Evolutionary conservation across 1,140 invertebrate species (phyloP), one percentile per base, ranked within the genome.

Genomic region (Drosophila busckii): DNA sequence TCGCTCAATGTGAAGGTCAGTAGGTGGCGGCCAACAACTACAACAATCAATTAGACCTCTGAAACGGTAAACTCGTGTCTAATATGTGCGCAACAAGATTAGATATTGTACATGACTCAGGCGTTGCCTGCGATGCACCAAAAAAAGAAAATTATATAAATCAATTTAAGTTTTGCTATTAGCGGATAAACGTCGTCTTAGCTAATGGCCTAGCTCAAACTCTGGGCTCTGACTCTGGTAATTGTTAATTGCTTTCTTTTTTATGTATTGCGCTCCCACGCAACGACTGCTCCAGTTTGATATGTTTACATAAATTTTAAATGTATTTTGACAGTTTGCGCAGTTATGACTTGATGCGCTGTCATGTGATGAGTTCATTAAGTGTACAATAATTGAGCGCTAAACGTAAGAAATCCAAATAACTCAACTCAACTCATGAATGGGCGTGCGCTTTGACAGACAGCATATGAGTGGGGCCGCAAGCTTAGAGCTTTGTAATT

Each of bases 351-450:
- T 82, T 80, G 76, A 83, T 75, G 60, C 56, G 69, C 75, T 82
- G 73, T 80, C 73, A 38, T 66, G 75, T 82, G 75, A 82, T 82
- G 75, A 82, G 75, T 82, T 82, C 75, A 82, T 82, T 82, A 82
- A 82, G 75, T 58, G 70, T 56, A 58, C 68, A 65, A 82, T 82
- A 82, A 82, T 82, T 82, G 75, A 80, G 69, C 75, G 52, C 61
- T 83, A 82, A 75, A 82, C 62, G 69, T 65, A 58, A 49, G n/a
- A n/a, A n/a, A n/a, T n/a, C n/a, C n/a, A n/a, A n/a, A n/a, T n/a
- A 54, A 45, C 44, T 34, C 16, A 44, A 35, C 28, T 50, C 34
- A 31, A 31, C 73, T 67, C 48, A 63, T 78, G 68, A 78, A 78
- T 78, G 69, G 73, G 73, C 75, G 69, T 73, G 63, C 68, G 45